These are phyloP conservation scores for Cheilosia scutellata DNA, from an alignment of 2,888 invertebrate genomes.

Conservation along the genomic window DNA sequence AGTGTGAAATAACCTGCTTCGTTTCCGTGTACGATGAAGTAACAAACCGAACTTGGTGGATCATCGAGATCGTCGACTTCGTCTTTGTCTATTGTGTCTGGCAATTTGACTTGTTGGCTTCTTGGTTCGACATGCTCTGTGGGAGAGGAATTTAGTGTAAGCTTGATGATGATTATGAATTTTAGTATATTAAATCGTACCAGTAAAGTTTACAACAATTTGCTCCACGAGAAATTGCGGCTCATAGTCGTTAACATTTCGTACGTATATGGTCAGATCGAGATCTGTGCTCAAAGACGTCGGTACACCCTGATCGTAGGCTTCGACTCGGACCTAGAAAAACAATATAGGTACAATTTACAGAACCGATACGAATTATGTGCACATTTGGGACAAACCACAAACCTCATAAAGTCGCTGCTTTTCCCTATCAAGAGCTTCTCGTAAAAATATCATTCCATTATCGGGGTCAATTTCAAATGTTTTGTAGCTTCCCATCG, in stretches of 20 bases:
- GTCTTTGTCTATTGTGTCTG: constrained; percentile 93
- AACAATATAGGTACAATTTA: neutral
- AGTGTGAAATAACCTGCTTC: constrained; percentile 89
- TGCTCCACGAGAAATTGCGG: constrained; percentile 92
- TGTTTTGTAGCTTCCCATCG: constrained; percentile 91
- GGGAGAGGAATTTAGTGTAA: neutral
- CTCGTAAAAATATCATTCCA: constrained; percentile 90
- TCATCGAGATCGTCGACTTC: constrained; percentile 93
- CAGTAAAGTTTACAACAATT: constrained; percentile 90
- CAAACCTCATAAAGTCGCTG: constrained; percentile 94
- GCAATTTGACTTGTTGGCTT: constrained; percentile 88
- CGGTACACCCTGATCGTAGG: constrained; percentile 94
- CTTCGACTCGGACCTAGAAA: constrained; percentile 93
- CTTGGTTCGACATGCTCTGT: constrained; percentile 86
- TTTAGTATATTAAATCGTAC: constrained; percentile 79
- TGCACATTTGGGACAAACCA: constrained; percentile 85
- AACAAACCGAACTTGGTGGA: constrained; percentile 94
- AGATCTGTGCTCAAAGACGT: constrained; percentile 94
- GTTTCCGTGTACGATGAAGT: constrained; percentile 95
- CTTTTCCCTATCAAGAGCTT: constrained; percentile 91
- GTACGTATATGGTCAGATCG: constrained; percentile 93
- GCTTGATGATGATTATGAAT: neutral
- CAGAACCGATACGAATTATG: neutral
- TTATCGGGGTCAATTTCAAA: constrained; percentile 92
- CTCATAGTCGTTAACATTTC: constrained; percentile 94